Evolutionary conservation across 2,113 vertebrate species (phyloP).

Genomic region (Myiozetetes cayanensis): DNA sequence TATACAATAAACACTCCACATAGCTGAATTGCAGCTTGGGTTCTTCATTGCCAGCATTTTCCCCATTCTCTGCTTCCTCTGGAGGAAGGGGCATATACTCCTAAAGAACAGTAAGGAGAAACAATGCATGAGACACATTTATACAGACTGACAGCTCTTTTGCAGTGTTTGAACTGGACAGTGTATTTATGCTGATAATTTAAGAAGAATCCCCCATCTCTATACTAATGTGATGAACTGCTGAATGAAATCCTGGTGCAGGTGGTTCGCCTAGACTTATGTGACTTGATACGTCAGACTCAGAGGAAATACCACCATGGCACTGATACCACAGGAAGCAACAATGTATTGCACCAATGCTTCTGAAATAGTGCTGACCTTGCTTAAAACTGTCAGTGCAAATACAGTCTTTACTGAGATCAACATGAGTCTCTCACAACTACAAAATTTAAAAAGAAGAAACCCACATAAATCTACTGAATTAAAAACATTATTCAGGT

Average conservation of each 20-base stretch:
- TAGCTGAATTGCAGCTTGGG: conserved; percentile 98
- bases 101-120: conserved; percentile 63
- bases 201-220: neutral
- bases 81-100: conserved; percentile 97
- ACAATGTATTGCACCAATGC: neutral
- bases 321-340: neutral
- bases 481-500: neutral
- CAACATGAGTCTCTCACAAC: neutral
- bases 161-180: neutral
- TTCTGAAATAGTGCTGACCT: neutral
- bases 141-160: neutral
- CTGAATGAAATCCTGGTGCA: neutral
- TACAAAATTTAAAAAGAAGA: neutral
- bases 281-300: neutral
- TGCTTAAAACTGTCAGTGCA: neutral
- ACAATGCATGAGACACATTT: neutral
- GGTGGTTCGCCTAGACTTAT: neutral
- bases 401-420: neutral
- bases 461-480: neutral
- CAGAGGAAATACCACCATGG: neutral
- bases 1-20: conserved; percentile 93
- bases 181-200: neutral
- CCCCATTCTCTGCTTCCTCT: conserved; percentile 94
- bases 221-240: fast-evolving
- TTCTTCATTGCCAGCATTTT: conserved; percentile 88